Evolutionary conservation across 2,888 invertebrate genomes (phyloP).

Genomic region (Luperina nickerlii): DNA sequence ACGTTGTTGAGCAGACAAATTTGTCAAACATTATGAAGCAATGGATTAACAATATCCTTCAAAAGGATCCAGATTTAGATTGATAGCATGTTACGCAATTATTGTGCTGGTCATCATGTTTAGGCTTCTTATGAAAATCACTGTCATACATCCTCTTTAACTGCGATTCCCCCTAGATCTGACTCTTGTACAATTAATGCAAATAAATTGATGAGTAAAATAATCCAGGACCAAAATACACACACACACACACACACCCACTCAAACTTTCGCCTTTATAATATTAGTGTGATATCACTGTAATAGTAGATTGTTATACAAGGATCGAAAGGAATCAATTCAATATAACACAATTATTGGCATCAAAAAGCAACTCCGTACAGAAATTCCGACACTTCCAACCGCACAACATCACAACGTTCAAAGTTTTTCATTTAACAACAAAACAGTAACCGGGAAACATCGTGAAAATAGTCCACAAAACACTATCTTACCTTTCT

Average conservation of each 20-base stretch:
- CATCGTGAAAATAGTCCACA: constrained; percentile 77
- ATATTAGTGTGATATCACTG: too few relatives aligned
- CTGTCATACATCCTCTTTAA: not conserved
- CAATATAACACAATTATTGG: constrained; percentile 11
- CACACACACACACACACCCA: too few relatives aligned
- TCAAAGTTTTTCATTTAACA: constrained; percentile 65
- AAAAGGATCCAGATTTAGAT: not conserved
- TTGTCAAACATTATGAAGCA: not conserved
- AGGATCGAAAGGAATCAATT: too few relatives aligned
- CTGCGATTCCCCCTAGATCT: not conserved
- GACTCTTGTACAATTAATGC: not conserved
- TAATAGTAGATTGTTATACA: too few relatives aligned
- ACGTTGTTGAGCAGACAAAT: not conserved
- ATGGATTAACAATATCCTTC: not conserved
- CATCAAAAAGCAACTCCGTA: constrained; percentile 5
- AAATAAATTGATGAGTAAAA: not conserved
- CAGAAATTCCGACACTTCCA: constrained; percentile 19
- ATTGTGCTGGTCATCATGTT: not conserved
- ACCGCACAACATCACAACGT: constrained; percentile 30
- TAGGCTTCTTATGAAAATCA: not conserved
- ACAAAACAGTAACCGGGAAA: constrained; percentile 70
- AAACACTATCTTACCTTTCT: constrained; percentile 80
- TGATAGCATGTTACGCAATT: too few relatives aligned
- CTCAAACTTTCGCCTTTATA: too few relatives aligned
- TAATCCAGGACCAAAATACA: not conserved